phyloP scores from a whole-genome alignment of 2,888 invertebrate species.

The Molorchus minor region DNA sequence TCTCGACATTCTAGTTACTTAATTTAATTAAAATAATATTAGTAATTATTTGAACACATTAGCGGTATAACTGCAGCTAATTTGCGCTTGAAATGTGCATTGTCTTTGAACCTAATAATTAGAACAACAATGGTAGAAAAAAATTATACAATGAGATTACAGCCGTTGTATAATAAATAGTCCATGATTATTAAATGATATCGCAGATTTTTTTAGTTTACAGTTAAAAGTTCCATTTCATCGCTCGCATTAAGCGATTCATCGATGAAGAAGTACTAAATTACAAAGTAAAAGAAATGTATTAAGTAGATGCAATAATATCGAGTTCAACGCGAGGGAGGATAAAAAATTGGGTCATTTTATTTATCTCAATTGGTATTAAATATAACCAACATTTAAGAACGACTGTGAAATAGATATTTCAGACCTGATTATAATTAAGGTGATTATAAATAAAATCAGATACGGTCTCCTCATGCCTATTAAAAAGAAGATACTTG shows the following conservation, averaged over 20 bases:
- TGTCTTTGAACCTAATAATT: not conserved
- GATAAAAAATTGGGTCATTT: slow-evolving; percentile 9
- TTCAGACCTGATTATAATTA: not conserved
- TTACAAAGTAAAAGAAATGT: no score
- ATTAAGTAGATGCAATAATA: no score
- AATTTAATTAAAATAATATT: not conserved
- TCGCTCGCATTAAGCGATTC: no score
- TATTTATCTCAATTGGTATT: not conserved
- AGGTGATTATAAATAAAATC: no score
- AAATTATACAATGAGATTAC: not conserved
- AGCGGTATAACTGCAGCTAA: not conserved
- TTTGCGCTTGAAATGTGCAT: not conserved
- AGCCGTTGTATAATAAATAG: not conserved
- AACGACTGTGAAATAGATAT: not conserved
- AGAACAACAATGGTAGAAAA: not conserved
- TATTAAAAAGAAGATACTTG: not conserved
- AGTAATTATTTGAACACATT: not conserved
- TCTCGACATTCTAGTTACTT: slow-evolving; percentile 5
- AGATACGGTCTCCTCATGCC: not conserved
- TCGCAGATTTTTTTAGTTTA: slow-evolving; percentile 3
- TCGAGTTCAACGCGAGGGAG: no score
- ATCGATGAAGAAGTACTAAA: no score
- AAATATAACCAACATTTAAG: slow-evolving; percentile 3
- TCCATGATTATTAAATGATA: not conserved
- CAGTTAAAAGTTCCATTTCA: slow-evolving; percentile 4